These are phyloP conservation scores for Styela clava DNA, from an alignment of 23 tunicate species.

Conservation along the genomic window DNA sequence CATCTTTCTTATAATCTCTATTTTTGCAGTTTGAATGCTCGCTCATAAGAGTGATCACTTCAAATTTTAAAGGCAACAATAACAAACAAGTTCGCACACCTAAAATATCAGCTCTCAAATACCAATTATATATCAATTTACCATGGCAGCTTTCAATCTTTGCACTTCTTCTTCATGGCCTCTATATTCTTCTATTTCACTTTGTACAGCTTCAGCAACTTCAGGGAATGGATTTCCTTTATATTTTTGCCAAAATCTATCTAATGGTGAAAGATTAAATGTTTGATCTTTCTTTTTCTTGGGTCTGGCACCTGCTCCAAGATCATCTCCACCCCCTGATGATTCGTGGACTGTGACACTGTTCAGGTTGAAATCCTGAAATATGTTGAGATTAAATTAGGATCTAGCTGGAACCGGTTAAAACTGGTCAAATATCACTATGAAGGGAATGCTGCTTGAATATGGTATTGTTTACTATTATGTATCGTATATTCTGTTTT, in stretches of 20 bases:
- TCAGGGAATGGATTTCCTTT: conserved; percentile 91
- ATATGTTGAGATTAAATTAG: neutral
- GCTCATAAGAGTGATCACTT: too few species aligned
- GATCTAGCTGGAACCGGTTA: too few species aligned
- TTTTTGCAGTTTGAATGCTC: too few species aligned
- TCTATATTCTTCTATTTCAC: conserved; percentile 90
- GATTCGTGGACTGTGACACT: conserved; percentile 68
- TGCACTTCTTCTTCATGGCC: conserved; percentile 89
- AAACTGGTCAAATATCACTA: too few species aligned
- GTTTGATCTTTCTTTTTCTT: conserved; percentile 52
- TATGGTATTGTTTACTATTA: neutral
- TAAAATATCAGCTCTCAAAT: too few species aligned
- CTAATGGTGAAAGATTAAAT: conserved; percentile 54
- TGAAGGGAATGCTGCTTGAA: too few species aligned
- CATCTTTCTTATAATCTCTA: too few species aligned
- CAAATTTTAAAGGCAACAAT: too few species aligned
- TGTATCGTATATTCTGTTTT: neutral
- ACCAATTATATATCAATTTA: too few species aligned
- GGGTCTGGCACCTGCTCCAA: conserved; percentile 23
- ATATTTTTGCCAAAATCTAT: conserved; percentile 87
- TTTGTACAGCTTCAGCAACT: conserved; percentile 97
- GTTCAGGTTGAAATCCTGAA: conserved; percentile 66
- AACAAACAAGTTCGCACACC: too few species aligned
- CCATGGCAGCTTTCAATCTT: conserved; percentile 77
- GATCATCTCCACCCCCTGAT: conserved; percentile 14